Conservation (phyloP, 2,797 vertebrate genomes). For the Eulemur rubriventer region DNA sequence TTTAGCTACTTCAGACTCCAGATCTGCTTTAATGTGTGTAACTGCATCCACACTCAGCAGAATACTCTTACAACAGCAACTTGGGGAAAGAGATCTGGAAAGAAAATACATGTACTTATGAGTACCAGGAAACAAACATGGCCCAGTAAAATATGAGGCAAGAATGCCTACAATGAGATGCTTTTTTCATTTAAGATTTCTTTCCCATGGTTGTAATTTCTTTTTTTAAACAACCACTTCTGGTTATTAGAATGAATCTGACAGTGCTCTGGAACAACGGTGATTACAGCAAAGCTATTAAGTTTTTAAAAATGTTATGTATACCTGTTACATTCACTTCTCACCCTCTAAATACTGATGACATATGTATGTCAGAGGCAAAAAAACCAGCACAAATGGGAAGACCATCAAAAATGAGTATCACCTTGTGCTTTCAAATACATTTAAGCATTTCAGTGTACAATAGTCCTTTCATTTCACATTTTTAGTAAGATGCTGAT, state of each 20-base stretch:
- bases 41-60: constrained; percentile 85
- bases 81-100: constrained; percentile 88
- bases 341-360: constrained; percentile 88
- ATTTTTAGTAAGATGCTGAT: constrained; percentile 86
- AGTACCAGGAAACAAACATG: constrained; percentile 88
- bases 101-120: constrained; percentile 56
- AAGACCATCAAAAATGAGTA: constrained; percentile 86
- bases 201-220: constrained; percentile 78
- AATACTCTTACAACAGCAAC: constrained; percentile 86
- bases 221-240: constrained; percentile 81
- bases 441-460: constrained; percentile 87
- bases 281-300: constrained; percentile 83
- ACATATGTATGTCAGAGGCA: constrained; percentile 83
- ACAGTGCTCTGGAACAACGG: constrained; percentile 84
- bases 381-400: constrained; percentile 88
- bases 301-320: constrained; percentile 54
- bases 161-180: constrained; percentile 90
- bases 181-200: constrained; percentile 84
- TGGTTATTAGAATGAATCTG: constrained; percentile 82
- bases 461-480: constrained; percentile 88
- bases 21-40: constrained; percentile 81
- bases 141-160: constrained; percentile 85
- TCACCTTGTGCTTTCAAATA: constrained; percentile 87
- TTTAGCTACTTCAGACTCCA: constrained; percentile 88
- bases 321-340: constrained; percentile 87